Evolutionary conservation across 2,797 vertebrate genomes (phyloP), one percentile per base, ranked within the genome.

Genomic region (Meriones psammophilus): DNA sequence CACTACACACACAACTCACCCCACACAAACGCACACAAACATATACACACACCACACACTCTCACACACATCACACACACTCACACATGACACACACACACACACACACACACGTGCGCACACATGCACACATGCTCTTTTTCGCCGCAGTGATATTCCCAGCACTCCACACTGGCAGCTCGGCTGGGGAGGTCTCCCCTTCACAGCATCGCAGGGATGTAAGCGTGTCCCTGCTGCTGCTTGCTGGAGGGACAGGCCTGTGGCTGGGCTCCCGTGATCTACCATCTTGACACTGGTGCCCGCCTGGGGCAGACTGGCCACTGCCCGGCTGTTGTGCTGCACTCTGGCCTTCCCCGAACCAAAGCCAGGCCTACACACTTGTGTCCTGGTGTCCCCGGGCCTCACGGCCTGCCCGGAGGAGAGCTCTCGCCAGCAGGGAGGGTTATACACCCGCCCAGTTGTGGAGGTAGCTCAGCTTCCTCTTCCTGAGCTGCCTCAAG

Each of bases 361-460:
- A 56, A 54, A 39, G n/a, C 64, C 80, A 78, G 56, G 17, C 26
- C 15, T 58, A 60, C n/a, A 78, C 84, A 42, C 36, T 95, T 66
- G 46, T 74, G 54, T 76, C 36, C 85, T 85, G 56, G 76, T 86
- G 54, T 69, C 46, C 33, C 78, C 2, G 5, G 74, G 92, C 81
- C 79, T 62, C 7, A 8, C 12, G 58, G 84, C 66, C 89, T 26
- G 64, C 83, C 64, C 30, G 39, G 89, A 42, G 76, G 24, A 80
- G 62, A 74, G 74, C 50, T 42, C 89, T 93, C 74, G 68, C 8
- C 28, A 8, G 18, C 9, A 2, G 78, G 71, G 68, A 36, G 92
- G 91, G 80, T 64, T 33, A 58, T 74, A 86, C 81, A 79, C 91
- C 24, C 24, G 50, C 50, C 76, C 83, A 86, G 92, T 86, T 78